Evolutionary conservation across 2,888 invertebrate genomes (phyloP).

Genomic region (Chymomyza fuscimana): DNA sequence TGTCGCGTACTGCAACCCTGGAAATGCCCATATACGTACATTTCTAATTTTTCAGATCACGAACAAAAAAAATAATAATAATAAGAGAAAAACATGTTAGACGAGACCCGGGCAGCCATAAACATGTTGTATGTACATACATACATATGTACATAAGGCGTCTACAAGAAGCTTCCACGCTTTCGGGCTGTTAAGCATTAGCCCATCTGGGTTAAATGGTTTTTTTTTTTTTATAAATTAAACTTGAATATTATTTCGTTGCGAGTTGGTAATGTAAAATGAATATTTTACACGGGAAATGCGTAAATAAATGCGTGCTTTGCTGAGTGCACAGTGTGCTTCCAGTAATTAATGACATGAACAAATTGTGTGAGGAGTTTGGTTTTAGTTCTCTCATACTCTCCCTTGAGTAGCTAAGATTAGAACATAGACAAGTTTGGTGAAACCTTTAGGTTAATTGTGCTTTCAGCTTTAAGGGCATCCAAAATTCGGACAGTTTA

Average conservation of each 20-base stretch:
- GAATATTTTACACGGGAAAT: not conserved
- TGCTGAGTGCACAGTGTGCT: slow-evolving; percentile 62
- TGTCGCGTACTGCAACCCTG: too few species aligned
- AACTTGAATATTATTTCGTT: not conserved
- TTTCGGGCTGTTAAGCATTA: not conserved
- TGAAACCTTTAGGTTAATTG: too few species aligned
- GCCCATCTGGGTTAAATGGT: not conserved
- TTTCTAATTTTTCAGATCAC: too few species aligned
- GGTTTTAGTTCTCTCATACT: not conserved
- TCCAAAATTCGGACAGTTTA: too few species aligned
- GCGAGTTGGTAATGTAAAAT: not conserved
- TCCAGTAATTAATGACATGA: slow-evolving; percentile 62
- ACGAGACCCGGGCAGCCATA: too few species aligned
- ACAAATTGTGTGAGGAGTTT: not conserved
- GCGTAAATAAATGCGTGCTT: too few species aligned
- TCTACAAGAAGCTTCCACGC: not conserved
- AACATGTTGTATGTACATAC: not conserved
- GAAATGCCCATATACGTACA: too few species aligned
- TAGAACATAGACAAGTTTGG: not conserved
- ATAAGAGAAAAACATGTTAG: too few species aligned
- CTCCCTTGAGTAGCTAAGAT: not conserved
- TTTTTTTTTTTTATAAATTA: not conserved
- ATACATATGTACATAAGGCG: not conserved
- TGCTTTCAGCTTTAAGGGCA: too few species aligned
- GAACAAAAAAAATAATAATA: too few species aligned